phyloP scores from a whole-genome alignment of 2,797 vertebrate genomes.

The Peromyscus nudipes region DNA sequence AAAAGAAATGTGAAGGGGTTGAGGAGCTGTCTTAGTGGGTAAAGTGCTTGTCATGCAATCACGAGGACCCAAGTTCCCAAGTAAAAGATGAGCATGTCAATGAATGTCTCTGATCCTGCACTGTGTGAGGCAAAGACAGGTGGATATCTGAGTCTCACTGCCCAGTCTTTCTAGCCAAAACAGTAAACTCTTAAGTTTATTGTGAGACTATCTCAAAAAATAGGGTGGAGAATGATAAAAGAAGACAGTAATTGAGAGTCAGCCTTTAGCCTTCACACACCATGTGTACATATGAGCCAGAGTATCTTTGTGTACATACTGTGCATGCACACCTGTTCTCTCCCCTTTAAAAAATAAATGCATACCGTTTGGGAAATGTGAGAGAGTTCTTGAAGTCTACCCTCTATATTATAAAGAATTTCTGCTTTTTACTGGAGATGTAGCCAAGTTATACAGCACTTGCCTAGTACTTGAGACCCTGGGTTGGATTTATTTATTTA shows the following conservation, averaged over 20 bases:
- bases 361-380: constrained; percentile 11
- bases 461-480: not conserved
- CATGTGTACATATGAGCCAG: not conserved
- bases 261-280: not conserved
- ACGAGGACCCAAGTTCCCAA: not conserved
- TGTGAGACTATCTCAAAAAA: not conserved
- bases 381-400: not conserved
- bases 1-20: not conserved
- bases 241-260: not conserved
- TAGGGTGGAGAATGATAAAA: not conserved
- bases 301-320: not conserved
- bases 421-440: not conserved
- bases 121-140: not conserved
- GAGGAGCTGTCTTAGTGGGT: not conserved
- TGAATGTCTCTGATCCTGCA: not conserved
- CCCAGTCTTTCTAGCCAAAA: not conserved
- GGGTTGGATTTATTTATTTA: not conserved
- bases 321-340: not conserved
- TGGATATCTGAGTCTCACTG: not conserved
- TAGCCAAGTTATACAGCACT: not conserved
- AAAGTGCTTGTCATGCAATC: not conserved
- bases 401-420: constrained; percentile 1
- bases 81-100: not conserved
- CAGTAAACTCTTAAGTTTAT: not conserved
- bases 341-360: not conserved